Base-by-base conservation (phyloP, 2,888 invertebrate species). In the Phyllotreta striolata region DNA sequence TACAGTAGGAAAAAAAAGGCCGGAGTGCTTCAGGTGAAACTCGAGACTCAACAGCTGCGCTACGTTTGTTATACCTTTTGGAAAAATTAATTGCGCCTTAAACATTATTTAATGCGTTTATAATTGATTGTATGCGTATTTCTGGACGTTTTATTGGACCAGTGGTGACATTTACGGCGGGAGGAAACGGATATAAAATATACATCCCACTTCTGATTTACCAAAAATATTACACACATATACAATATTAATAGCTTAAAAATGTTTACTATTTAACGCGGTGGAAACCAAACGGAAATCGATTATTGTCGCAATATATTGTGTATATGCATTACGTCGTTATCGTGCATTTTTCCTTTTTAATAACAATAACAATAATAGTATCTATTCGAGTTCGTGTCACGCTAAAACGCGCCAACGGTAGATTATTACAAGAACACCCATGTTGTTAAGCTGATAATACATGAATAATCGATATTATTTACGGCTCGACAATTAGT, bases 11-110 rank as follows among this genome's bases (percentile, higher is more conserved):
- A 62, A 64, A 62, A 64, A 59, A 65, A 65, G 54, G 43, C 62
- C n/a, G n/a, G n/a, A n/a, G n/a, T n/a, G n/a, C 70, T 70, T 72
- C 71, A 73, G 71, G 73, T 73, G 71, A 72, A 73, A 73, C 66
- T 56, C 37, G 60, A 70, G 67, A 62, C 66, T 49, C 37, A 56
- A 46, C 68, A 69, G 68, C 68, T 68, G 68, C 61, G 46, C 35
- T 52, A 55, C 58, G 58, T 66, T 65, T 60, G 52, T 66, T 65
- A 52, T 66, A 65, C 66, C 68, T 62, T 68, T 66, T 62, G 59
- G 61, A 52, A 54, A 66, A 67, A 70, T 64, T 67, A 67, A 67
- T 63, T 62, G 60, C 63, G 43, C 52, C 40, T 61, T 55, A 57
- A 66, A 63, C 63, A 46, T 54, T 61, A 58, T 66, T 68, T 70